A percentile compares a stretch with the other conserved stretches of the same genome.
These are phyloP conservation scores for Ormia ochracea DNA, from an alignment of 2,888 invertebrate genomes.

Conservation along the genomic window DNA sequence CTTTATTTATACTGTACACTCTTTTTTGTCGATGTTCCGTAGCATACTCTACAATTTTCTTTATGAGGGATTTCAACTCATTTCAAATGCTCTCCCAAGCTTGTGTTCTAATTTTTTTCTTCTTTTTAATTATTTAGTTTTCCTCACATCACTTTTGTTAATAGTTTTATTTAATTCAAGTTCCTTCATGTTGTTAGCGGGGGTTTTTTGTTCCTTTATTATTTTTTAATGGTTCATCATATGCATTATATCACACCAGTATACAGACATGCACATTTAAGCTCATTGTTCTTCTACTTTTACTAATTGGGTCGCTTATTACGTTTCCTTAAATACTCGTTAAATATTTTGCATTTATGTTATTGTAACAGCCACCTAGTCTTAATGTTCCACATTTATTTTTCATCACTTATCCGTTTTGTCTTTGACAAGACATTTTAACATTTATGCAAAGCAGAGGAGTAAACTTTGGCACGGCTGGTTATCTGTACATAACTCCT, in stretches of 20 bases:
- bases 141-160: slow-evolving; percentile 1
- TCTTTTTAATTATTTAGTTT: not conserved
- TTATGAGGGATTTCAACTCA: not conserved
- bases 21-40: too few species aligned
- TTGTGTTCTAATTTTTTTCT: not conserved
- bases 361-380: slow-evolving; percentile 31
- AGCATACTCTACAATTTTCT: not conserved
- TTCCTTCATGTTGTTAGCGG: slow-evolving; percentile 2
- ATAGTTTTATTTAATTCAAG: not conserved
- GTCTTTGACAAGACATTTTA: slow-evolving; percentile 43
- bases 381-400: slow-evolving; percentile 53
- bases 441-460: slow-evolving; percentile 1
- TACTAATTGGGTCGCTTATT: slow-evolving; percentile 75
- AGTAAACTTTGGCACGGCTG: slow-evolving; percentile 31
- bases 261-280: not conserved
- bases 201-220: slow-evolving; percentile 13
- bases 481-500: not conserved
- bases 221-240: slow-evolving; percentile 49
- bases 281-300: slow-evolving; percentile 65
- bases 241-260: slow-evolving; percentile 24
- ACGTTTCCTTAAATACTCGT: slow-evolving; percentile 63
- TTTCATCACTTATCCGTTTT: slow-evolving; percentile 50
- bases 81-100: too few species aligned
- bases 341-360: slow-evolving; percentile 33
- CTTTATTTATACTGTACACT: too few species aligned